Evolutionary conservation across 1,140 invertebrate genomes (phyloP), one percentile per base, ranked within the genome.

Genomic region (Triops cancriformis): DNA sequence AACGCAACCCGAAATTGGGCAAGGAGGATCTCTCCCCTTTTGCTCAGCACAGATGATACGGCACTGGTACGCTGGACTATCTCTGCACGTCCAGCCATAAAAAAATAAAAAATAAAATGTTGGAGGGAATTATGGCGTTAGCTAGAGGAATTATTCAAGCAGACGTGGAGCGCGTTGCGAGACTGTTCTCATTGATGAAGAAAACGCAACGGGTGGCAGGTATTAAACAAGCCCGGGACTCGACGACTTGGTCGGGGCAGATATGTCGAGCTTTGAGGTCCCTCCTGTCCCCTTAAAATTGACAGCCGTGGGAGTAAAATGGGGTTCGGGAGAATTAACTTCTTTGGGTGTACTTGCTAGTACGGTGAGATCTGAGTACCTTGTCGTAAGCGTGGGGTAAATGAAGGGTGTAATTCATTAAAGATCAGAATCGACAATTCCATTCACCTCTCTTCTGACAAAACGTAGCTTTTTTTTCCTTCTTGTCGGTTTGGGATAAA

Each of bases 41-140:
- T 37, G 2, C 31, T 37, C 31, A 37, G 7, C 31, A 37, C 23
- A 18, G 51, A 64, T 64, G 51, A 23, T 64, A 64, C 51, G 51
- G 0, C 23, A 23, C 51, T 64, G 7, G 31, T 37, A 37, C 31
- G 31, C 31, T 37, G 31, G 1, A 6, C 14, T 64, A 64, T 64
- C 51, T 64, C 51, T 37, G 10, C 10, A 14, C 23, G 51, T 64
- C n/a, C 18, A 64, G 51, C 51, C 51, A 64, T 64, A 64, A 64
- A 64, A 64, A 23, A 12, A 18, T n/a, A 6, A 64, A 64, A 23
- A 6, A 18, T 12, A 45, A 64, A 64, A 64, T n/a, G 51, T 64
- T 23, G 51, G 31, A 64, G 51, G 51, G 51, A 64, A 64, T 64
- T 64, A 64, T 64, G 51, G 51, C 51, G 51, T 64, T 64, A 23